phyloP scores from a whole-genome alignment of 2,888 invertebrate species.

The Trypoxylon attenuatum region DNA sequence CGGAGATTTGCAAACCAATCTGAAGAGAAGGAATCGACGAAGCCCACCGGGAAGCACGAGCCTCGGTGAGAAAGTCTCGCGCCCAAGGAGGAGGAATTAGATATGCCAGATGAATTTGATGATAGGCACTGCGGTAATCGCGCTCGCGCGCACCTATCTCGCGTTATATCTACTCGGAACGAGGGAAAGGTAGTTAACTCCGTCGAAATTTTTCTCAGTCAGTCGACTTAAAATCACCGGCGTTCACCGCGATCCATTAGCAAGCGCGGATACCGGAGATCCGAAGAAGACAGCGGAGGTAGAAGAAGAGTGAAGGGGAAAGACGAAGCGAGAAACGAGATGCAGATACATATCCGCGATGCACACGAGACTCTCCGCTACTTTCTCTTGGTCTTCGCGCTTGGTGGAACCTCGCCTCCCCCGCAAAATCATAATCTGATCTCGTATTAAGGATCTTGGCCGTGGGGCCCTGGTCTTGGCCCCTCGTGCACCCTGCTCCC shows the following conservation, averaged over 20 bases:
- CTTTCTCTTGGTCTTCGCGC: constrained; percentile 42
- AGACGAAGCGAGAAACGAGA: constrained; percentile 40
- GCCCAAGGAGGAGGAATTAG: neutral
- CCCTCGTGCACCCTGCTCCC: constrained; percentile 44
- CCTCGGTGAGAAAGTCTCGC: neutral
- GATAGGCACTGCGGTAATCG: neutral
- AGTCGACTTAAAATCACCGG: constrained; percentile 42
- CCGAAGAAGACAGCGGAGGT: neutral
- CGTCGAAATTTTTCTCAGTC: constrained; percentile 13
- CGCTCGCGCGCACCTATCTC: neutral
- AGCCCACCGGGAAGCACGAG: too few species aligned
- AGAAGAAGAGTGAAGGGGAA: neutral
- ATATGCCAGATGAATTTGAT: neutral
- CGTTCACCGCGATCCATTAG: constrained; percentile 49
- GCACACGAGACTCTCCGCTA: constrained; percentile 54
- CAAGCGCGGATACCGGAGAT: constrained; percentile 13
- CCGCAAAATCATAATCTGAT: constrained; percentile 72
- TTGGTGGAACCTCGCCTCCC: constrained; percentile 62
- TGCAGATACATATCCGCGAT: constrained; percentile 38
- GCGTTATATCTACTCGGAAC: constrained; percentile 1
- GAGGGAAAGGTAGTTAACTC: constrained; percentile 2
- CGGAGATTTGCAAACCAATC: too few species aligned
- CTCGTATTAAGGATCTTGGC: constrained; percentile 69
- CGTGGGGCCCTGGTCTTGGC: constrained; percentile 20
- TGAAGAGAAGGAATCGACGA: too few species aligned